phyloP scores from a whole-genome alignment of 2,797 vertebrate genomes.

The Melanotaenia trifasciata region DNA sequence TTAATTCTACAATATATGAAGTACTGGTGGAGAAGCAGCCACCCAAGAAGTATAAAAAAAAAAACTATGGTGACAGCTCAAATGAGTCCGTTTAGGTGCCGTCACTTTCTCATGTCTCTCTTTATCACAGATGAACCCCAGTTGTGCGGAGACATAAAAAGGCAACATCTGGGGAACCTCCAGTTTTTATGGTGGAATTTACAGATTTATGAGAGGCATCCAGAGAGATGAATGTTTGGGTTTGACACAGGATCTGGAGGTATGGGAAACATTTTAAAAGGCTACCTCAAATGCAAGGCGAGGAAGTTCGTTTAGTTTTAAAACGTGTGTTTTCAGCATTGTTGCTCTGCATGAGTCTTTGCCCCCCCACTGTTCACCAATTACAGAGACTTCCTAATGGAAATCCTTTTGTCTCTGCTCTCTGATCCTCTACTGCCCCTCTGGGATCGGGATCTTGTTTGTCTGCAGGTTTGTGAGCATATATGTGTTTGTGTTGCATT shows the following conservation, averaged over 20 bases:
- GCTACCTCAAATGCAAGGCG: not conserved
- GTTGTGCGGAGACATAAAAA: constrained; percentile 39
- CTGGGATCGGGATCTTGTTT: constrained; percentile 50
- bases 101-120: constrained; percentile 35
- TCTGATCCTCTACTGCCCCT: constrained; percentile 59
- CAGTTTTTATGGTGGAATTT: constrained; percentile 5
- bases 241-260: not conserved
- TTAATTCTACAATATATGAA: not conserved
- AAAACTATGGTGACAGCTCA: constrained; percentile 43
- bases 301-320: constrained; percentile 23
- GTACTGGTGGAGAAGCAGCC: not conserved
- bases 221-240: constrained; percentile 8
- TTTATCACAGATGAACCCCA: constrained; percentile 42
- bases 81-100: constrained; percentile 49
- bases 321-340: constrained; percentile 29
- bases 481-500: constrained; percentile 19
- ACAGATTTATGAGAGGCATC: constrained; percentile 34
- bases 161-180: constrained; percentile 59
- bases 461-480: constrained; percentile 27
- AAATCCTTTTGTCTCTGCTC: constrained; percentile 71
- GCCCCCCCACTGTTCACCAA: constrained; percentile 47
- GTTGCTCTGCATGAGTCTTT: constrained; percentile 40
- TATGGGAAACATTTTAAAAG: not conserved
- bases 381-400: constrained; percentile 77
- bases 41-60: constrained; percentile 2